Conservation (phyloP, 1,140 invertebrate species). For the Ruditapes philippinarum region DNA sequence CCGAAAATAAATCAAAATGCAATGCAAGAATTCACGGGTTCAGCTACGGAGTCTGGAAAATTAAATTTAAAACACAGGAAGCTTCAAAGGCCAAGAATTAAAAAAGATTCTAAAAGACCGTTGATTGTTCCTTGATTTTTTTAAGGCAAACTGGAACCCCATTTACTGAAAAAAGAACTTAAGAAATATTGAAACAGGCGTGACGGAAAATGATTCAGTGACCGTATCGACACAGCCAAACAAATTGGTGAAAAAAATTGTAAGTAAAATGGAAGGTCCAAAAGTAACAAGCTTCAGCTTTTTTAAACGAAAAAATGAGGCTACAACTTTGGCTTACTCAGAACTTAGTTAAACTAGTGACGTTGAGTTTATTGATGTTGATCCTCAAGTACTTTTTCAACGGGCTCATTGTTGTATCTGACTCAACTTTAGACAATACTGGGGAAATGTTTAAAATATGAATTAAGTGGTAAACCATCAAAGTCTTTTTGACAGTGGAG, state of each 20-base stretch:
- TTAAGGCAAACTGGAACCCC: conserved; percentile 53
- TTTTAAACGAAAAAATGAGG: conserved; percentile 67
- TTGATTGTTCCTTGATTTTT: not conserved
- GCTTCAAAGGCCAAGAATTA: not conserved
- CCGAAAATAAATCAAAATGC: conserved; percentile 22
- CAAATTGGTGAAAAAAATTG: too few species aligned
- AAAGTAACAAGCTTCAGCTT: conserved; percentile 39
- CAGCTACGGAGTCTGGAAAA: too few species aligned
- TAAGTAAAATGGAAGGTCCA: conserved; percentile 60
- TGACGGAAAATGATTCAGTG: conserved; percentile 24
- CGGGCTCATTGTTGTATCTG: conserved; percentile 54
- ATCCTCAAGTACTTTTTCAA: conserved; percentile 74
- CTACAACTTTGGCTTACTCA: too few species aligned
- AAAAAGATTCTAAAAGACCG: conserved; percentile 59
- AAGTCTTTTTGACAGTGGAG: conserved; percentile 69
- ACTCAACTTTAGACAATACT: conserved; percentile 1
- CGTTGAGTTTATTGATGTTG: too few species aligned
- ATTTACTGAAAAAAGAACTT: conserved; percentile 46
- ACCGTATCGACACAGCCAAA: conserved; percentile 67
- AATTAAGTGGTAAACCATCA: too few species aligned
- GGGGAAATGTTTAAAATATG: conserved; percentile 66
- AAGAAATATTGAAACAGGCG: conserved; percentile 66
- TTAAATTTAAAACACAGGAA: conserved; percentile 62
- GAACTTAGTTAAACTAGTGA: conserved; percentile 42
- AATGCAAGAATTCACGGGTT: too few species aligned